These are phyloP conservation scores for Sphyrna mokarran DNA, from an alignment of 2,113 vertebrate species.

Conservation along the genomic window DNA sequence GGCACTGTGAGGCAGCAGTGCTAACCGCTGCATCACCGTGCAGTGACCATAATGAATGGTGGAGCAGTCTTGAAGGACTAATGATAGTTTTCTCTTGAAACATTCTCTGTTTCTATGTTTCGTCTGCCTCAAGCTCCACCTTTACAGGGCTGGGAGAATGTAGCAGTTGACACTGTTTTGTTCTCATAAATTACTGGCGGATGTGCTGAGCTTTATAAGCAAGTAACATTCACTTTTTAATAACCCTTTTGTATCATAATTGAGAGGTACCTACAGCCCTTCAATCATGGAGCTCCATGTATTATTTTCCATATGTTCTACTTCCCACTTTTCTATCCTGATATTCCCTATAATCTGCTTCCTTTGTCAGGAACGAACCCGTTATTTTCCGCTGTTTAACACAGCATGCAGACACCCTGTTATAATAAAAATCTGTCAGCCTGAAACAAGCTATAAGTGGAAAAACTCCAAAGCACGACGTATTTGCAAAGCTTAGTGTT, in stretches of 20 bases:
- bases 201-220: background rate
- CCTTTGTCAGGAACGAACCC: background rate
- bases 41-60: too few species aligned
- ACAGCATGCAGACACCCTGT: background rate
- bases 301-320: background rate
- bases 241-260: background rate
- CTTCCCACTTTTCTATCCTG: background rate
- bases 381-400: background rate
- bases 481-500: background rate
- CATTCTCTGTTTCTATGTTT: too few species aligned
- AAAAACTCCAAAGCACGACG: background rate
- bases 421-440: background rate
- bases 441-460: background rate
- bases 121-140: too few species aligned
- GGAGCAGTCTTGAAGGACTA: too few species aligned
- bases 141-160: background rate
- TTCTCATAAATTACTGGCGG: background rate
- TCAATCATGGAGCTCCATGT: background rate
- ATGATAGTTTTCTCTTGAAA: too few species aligned
- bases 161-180: background rate
- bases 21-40: too few species aligned
- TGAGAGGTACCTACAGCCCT: background rate
- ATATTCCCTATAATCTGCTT: slow-evolving; percentile 8
- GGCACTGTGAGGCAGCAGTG: too few species aligned
- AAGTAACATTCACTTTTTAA: background rate